These are phyloP conservation scores for Anoplopoma fimbria DNA, from an alignment of 2,113 vertebrate genomes.

Conservation along the genomic window DNA sequence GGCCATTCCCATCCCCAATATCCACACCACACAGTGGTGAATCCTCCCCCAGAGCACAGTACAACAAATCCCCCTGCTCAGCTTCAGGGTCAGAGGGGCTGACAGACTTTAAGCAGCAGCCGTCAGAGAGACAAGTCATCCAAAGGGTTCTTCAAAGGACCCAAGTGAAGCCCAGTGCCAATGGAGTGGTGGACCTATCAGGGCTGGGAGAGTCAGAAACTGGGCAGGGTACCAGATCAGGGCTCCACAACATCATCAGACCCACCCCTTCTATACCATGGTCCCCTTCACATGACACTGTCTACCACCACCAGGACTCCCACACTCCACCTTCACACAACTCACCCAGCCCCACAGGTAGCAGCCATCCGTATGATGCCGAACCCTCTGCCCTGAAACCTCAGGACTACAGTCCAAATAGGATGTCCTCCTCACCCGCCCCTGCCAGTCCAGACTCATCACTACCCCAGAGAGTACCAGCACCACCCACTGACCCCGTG, in stretches of 20 bases:
- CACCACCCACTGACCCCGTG: conserved; percentile 76
- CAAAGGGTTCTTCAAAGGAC: conserved; percentile 90
- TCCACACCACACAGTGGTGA: conserved; percentile 82
- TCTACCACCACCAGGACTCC: conserved; percentile 65
- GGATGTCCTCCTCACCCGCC: conserved; percentile 82
- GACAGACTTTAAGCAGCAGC: conserved; percentile 90
- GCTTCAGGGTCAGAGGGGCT: conserved; percentile 83
- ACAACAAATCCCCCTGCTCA: conserved; percentile 78
- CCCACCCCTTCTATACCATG: conserved; percentile 49
- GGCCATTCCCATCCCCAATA: conserved; percentile 84
- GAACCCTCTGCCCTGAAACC: conserved; percentile 46
- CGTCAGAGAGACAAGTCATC: conserved; percentile 91
- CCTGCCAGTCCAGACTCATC: conserved; percentile 80
- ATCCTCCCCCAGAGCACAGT: conserved; percentile 85
- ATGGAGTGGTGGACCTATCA: conserved; percentile 85
- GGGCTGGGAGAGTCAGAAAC: conserved; percentile 84
- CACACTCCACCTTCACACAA: conserved; percentile 55
- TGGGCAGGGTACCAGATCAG: conserved; percentile 69
- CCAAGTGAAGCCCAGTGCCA: conserved; percentile 89
- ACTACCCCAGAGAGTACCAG: conserved; percentile 68
- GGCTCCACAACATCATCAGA: conserved; percentile 79
- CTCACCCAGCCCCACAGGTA: conserved; percentile 62
- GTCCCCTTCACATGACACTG: conserved; percentile 64
- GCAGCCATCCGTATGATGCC: conserved; percentile 52
- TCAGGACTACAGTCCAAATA: conserved; percentile 73